These are phyloP conservation scores for Progne subis DNA, from an alignment of 2,113 vertebrate species.

Conservation along the genomic window DNA sequence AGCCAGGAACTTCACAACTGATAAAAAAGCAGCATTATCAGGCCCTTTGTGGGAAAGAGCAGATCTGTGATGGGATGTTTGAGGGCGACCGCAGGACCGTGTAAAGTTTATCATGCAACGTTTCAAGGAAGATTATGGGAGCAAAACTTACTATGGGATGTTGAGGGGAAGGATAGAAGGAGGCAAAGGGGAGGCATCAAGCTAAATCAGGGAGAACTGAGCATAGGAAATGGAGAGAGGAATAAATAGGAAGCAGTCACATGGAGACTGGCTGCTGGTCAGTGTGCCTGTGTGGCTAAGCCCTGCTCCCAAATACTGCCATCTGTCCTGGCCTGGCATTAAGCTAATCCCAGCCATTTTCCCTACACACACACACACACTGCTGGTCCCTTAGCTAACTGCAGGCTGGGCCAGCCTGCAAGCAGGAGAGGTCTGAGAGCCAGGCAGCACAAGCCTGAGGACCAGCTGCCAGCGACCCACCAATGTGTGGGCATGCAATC, in stretches of 20 bases:
- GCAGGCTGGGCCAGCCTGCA: background rate
- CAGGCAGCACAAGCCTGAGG: background rate
- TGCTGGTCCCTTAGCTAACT: background rate
- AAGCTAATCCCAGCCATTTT: background rate
- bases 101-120: background rate
- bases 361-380: accelerated
- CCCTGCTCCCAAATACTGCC: background rate
- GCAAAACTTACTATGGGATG: background rate
- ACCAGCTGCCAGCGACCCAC: background rate
- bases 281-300: background rate
- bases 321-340: background rate
- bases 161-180: background rate
- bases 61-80: background rate
- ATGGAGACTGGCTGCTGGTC: background rate
- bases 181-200: background rate
- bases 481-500: accelerated
- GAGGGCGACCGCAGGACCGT: background rate
- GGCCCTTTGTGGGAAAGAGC: background rate
- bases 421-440: background rate
- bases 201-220: background rate
- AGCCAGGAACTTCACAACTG: background rate
- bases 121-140: background rate
- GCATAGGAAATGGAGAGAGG: background rate
- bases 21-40: background rate
- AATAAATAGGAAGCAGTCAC: background rate